A percentile compares a stretch with the other conserved stretches of the same genome.
Evolutionary conservation across 2,113 vertebrate species (phyloP).

Genomic region (Ailurus styani): DNA sequence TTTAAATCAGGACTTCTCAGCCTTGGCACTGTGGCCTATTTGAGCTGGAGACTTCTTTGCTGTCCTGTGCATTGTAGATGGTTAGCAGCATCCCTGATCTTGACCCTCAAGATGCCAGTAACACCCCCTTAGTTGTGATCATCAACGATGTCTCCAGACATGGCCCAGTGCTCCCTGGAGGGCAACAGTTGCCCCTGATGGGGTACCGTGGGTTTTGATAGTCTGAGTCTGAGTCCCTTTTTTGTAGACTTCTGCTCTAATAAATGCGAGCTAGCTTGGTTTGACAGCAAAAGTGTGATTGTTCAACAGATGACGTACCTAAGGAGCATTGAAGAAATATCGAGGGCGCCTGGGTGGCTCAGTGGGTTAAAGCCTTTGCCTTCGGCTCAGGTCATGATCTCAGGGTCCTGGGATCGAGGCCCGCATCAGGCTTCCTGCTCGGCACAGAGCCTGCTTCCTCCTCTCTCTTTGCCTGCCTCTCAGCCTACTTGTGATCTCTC

Average conservation of each 20-base stretch:
- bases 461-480: no score
- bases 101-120: neutral
- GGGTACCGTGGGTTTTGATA: neutral
- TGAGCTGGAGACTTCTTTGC: neutral
- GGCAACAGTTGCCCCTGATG: neutral
- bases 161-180: neutral
- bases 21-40: neutral
- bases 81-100: neutral
- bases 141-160: neutral
- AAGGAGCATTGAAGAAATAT: neutral
- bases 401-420: no score
- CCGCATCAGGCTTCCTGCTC: no score
- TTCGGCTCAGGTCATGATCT: no score
- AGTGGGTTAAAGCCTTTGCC: no score
- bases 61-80: neutral
- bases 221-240: neutral
- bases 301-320: neutral
- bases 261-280: neutral
- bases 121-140: neutral
- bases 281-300: neutral
- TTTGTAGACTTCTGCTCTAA: neutral
- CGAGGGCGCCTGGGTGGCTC: no score
- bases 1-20: neutral
- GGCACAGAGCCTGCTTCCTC: no score
- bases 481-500: no score